Base-by-base conservation (phyloP, 2,888 invertebrate species). In the Nebria brevicollis region DNA sequence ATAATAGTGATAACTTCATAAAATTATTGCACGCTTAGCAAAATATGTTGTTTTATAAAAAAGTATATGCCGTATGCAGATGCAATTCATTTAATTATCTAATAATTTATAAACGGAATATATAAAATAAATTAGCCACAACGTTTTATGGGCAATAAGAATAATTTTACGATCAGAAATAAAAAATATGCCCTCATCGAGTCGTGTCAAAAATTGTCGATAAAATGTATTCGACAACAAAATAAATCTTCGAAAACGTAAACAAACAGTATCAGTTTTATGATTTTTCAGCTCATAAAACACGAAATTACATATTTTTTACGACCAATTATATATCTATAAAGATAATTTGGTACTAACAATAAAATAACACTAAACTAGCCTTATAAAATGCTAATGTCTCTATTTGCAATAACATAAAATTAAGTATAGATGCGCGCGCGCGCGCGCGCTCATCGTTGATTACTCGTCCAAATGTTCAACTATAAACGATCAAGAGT, bases 291-390 rank as follows among this genome's bases (percentile, higher is more conserved):
- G 77, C 20, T 25, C 72, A 81, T 81, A 81, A 81, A 81, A 81
- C 77, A 73, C 66, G 66, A 77, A 81, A 81, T 81, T 76, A 77
- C 76, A 77, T 81, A 81, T 77, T 76, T 81, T 81, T 81, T 81
- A 81, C 43, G 81, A 81, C 76, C 81, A 81, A 81, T 81, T 77
- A 81, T 72, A 81, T 73, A 77, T 77, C 81, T 77, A 81, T 81
- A 81, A 81, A 81, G 81, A 81, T 81, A 81, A 81, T 81, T 81
- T 66, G 81, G 81, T 81, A 81, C 65, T 81, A 80, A 80, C 80
- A 80, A 80, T 80, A 80, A 80, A 81, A 77, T 81, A 73, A 65
- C 77, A 81, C 77, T 81, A 77, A 77, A 81, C 70, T 34, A n/a
- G 26, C 25, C 75, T 75, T 80, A 80, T 80, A 80, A 80, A 80